phyloP scores from a whole-genome alignment of 2,888 invertebrate genomes.

The Ganaspis brasiliensis region DNA sequence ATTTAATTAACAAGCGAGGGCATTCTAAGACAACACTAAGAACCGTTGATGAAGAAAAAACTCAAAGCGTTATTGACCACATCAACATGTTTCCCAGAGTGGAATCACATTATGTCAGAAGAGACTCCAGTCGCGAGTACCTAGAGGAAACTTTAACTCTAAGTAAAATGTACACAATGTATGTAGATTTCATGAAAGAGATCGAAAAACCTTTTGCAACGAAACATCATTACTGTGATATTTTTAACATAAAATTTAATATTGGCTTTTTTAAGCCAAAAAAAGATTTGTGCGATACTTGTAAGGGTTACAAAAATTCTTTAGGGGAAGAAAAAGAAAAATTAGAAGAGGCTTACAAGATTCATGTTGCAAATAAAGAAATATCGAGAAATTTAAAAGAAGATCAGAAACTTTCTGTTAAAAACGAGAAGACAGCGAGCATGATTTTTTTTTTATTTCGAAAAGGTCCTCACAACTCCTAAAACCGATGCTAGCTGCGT shows the following conservation, averaged over 20 bases:
- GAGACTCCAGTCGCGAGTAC: too few species aligned
- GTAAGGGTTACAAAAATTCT: slow-evolving; percentile 64
- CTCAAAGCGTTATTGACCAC: slow-evolving; percentile 40
- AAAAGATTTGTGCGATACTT: slow-evolving; percentile 58
- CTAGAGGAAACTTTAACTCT: neutral
- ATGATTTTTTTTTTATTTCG: slow-evolving; percentile 44
- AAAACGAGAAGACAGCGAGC: neutral
- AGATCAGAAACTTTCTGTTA: neutral
- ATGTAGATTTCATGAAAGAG: neutral
- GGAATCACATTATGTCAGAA: too few species aligned
- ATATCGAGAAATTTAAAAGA: slow-evolving; percentile 18
- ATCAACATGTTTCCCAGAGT: too few species aligned
- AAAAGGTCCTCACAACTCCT: slow-evolving; percentile 44
- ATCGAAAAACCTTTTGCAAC: neutral
- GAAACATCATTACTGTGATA: neutral
- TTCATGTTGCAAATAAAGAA: slow-evolving; percentile 32
- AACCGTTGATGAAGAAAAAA: neutral
- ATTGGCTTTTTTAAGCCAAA: slow-evolving; percentile 51
- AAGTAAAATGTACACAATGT: neutral
- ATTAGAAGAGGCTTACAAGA: slow-evolving; percentile 19
- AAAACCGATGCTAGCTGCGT: slow-evolving; percentile 39
- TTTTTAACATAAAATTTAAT: slow-evolving; percentile 45
- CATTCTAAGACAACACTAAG: neutral
- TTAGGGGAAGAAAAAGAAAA: slow-evolving; percentile 59
- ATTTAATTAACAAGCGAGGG: neutral